phyloP scores from a whole-genome alignment of 2,113 vertebrate genomes.

The Pelvicachromis taeniatus region DNA sequence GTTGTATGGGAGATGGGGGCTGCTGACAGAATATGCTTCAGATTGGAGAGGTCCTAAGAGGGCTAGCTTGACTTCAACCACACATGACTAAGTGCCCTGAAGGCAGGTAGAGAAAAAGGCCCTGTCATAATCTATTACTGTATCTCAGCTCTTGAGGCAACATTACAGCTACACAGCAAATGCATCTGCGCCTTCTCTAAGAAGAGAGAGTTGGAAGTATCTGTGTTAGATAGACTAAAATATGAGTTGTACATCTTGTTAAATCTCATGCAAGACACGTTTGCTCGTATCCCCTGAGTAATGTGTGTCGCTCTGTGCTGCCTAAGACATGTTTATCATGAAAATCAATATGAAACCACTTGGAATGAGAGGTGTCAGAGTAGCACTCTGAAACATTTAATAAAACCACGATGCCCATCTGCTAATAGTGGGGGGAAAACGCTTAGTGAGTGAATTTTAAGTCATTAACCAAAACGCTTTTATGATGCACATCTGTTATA shows the following conservation, averaged over 20 bases:
- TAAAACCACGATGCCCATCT: not conserved
- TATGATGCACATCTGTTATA: not conserved
- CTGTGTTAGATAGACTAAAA: slow-evolving; percentile 26
- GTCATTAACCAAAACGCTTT: not conserved
- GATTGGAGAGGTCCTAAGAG: slow-evolving; percentile 54
- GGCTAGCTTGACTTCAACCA: slow-evolving; percentile 56
- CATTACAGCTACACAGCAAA: slow-evolving; percentile 47
- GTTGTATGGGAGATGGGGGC: slow-evolving; percentile 44
- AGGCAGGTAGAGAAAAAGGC: slow-evolving; percentile 68
- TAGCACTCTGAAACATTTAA: slow-evolving; percentile 3
- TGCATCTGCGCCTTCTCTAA: slow-evolving; percentile 25
- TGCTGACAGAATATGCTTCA: slow-evolving; percentile 64
- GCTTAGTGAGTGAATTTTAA: not conserved
- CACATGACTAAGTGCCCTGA: slow-evolving; percentile 65
- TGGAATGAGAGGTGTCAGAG: slow-evolving; percentile 12
- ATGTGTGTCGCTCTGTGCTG: not conserved
- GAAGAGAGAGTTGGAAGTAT: slow-evolving; percentile 8
- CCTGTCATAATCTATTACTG: slow-evolving; percentile 73
- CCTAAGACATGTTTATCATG: not conserved
- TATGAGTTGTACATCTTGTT: slow-evolving; percentile 33
- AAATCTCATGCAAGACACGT: slow-evolving; percentile 23
- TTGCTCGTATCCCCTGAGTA: slow-evolving; percentile 16
- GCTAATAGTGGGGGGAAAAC: not conserved
- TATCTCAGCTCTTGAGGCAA: slow-evolving; percentile 51
- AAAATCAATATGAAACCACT: slow-evolving; percentile 11